phyloP scores from a whole-genome alignment of 2,888 invertebrate species.

The Drosophila paranaensis region DNA sequence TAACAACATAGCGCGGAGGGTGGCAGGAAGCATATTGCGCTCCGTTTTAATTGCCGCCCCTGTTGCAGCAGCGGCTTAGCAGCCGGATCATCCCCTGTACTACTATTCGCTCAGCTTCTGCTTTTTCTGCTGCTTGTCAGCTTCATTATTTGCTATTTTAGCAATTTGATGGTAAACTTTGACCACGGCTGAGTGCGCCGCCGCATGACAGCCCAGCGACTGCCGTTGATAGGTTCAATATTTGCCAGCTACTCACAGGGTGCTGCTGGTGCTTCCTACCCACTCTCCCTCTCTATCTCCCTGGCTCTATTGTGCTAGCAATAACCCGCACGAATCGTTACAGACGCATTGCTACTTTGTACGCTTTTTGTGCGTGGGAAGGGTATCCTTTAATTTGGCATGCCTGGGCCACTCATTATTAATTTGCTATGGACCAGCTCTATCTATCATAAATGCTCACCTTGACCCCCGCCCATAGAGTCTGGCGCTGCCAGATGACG shows the following conservation, averaged over 20 bases:
- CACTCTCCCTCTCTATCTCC: not conserved
- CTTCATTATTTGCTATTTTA: constrained; percentile 82
- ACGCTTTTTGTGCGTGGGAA: constrained; percentile 24
- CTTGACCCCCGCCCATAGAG: constrained; percentile 43
- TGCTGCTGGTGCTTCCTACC: constrained; percentile 11
- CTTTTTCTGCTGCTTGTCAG: constrained; percentile 54
- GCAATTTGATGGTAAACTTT: constrained; percentile 79
- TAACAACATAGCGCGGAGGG: constrained; percentile 54
- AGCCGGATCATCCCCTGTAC: constrained; percentile 74
- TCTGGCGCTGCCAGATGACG: constrained; percentile 40
- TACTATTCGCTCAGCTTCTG: constrained; percentile 4
- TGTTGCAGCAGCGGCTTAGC: constrained; percentile 65
- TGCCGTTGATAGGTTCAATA: constrained; percentile 57
- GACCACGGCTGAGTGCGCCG: constrained; percentile 59
- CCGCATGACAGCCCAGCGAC: constrained; percentile 41
- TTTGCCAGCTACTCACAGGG: constrained; percentile 48
- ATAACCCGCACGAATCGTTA: constrained; percentile 49
- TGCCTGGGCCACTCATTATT: constrained; percentile 60
- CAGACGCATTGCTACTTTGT: constrained; percentile 57
- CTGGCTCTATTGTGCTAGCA: constrained; percentile 23
- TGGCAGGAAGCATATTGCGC: constrained; percentile 38
- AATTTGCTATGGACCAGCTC: constrained; percentile 66
- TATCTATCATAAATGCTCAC: constrained; percentile 59
- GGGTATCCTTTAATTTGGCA: constrained; percentile 45
- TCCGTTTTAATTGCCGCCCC: constrained; percentile 78